These are phyloP conservation scores for Cinara cedri DNA, from an alignment of 2,888 invertebrate species.

Conservation along the genomic window DNA sequence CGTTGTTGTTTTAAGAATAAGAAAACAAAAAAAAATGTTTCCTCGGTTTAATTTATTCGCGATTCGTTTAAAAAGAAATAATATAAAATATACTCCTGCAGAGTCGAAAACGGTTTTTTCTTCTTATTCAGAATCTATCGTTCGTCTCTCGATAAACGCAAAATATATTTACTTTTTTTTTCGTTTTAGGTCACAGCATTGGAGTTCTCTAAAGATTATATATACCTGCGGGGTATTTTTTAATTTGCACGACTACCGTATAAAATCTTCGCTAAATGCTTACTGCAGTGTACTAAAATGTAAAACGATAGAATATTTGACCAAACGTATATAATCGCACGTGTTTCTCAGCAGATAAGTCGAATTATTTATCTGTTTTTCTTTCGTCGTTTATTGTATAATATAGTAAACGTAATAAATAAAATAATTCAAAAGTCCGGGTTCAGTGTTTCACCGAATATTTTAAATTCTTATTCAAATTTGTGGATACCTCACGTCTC, in stretches of 20 bases:
- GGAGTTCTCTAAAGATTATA: conserved; percentile 9
- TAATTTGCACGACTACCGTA: conserved; percentile 9
- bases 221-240: conserved; percentile 1
- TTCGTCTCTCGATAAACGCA: conserved; percentile 12
- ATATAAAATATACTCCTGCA: neutral
- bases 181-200: conserved; percentile 18
- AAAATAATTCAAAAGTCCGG: too few species aligned
- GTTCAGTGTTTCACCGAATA: too few species aligned
- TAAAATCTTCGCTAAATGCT: neutral
- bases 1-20: too few species aligned
- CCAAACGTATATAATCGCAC: neutral
- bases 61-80: neutral
- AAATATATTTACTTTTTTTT: conserved; percentile 22
- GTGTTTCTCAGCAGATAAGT: neutral
- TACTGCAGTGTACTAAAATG: neutral
- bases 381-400: neutral
- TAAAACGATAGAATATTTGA: conserved; percentile 10
- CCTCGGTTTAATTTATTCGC: conserved; percentile 8
- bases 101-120: neutral
- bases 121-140: neutral
- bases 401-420: too few species aligned
- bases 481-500: too few species aligned
- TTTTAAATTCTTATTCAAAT: too few species aligned
- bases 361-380: conserved; percentile 28
- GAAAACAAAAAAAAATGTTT: too few species aligned